Conservation (phyloP, 2,888 invertebrate species). For the Synergus japonicus region DNA sequence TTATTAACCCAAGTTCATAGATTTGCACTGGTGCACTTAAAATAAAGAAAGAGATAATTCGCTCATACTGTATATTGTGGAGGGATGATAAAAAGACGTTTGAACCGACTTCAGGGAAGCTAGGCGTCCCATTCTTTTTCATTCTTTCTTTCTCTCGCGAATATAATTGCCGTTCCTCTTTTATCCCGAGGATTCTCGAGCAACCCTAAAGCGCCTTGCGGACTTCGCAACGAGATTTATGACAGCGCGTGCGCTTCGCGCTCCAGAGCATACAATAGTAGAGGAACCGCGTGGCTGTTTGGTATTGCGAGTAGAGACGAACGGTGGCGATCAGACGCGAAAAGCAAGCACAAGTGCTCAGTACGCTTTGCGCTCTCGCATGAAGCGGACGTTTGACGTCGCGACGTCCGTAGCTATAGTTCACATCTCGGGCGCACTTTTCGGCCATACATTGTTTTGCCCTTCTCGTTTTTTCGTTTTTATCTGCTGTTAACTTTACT, state of each 20-base stretch:
- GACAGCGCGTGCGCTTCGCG: conserved; percentile 58
- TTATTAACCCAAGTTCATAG: neutral
- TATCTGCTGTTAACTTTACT: neutral
- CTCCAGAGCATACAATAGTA: conserved; percentile 44
- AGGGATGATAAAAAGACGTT: conserved; percentile 6
- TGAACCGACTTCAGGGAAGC: neutral
- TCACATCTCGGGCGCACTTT: conserved; percentile 57
- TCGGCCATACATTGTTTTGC: conserved; percentile 26
- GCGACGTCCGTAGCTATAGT: conserved; percentile 63
- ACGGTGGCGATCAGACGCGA: conserved; percentile 45
- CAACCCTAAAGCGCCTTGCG: conserved; percentile 44
- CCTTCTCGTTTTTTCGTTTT: conserved; percentile 47
- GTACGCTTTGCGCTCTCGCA: conserved; percentile 67
- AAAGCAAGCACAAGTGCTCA: conserved; percentile 50
- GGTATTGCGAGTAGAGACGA: conserved; percentile 22
- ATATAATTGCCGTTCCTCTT: neutral
- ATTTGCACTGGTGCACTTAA: neutral
- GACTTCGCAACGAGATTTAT: conserved; percentile 58
- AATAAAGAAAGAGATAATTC: conserved; percentile 5
- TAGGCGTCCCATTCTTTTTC: neutral
- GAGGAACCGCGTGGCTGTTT: conserved; percentile 46
- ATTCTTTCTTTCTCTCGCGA: neutral
- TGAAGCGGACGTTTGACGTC: conserved; percentile 57
- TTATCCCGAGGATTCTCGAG: neutral
- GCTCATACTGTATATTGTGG: neutral